Percentiles rank a stretch among this genome's conserved stretches.
These are phyloP conservation scores for Drosophila tani DNA, from an alignment of 1,140 invertebrate genomes.

Conservation along the genomic window DNA sequence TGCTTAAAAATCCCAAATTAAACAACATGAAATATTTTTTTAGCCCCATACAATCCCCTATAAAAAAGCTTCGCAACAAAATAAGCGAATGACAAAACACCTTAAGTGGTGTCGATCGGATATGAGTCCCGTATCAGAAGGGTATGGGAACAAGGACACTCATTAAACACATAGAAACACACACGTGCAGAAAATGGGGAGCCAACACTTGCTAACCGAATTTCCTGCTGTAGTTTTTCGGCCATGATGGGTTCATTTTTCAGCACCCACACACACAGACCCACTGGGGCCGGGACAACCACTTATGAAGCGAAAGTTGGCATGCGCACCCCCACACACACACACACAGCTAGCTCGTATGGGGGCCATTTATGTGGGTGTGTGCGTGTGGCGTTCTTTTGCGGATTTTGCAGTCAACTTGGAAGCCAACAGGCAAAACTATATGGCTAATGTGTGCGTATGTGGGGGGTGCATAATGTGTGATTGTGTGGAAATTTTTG, in stretches of 20 bases:
- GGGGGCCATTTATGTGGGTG: slow-evolving; percentile 37
- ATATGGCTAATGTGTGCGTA: slow-evolving; percentile 73
- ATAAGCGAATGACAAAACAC: background rate
- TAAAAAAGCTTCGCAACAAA: background rate
- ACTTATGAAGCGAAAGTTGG: slow-evolving; percentile 78
- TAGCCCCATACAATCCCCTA: background rate
- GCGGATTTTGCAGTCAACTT: slow-evolving; percentile 82
- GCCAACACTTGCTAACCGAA: slow-evolving; percentile 81
- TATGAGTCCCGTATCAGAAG: slow-evolving; percentile 10
- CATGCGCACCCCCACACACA: slow-evolving; percentile 50
- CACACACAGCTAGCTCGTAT: background rate
- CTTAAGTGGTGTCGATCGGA: slow-evolving; percentile 4
- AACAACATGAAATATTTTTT: background rate
- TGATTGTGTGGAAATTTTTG: slow-evolving; percentile 84
- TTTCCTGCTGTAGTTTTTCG: slow-evolving; percentile 82
- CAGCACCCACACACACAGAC: slow-evolving; percentile 48
- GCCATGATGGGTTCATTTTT: slow-evolving; percentile 83
- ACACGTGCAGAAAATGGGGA: slow-evolving; percentile 52
- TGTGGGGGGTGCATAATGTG: slow-evolving; percentile 73
- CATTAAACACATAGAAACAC: slow-evolving; percentile 56
- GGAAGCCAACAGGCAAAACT: slow-evolving; percentile 81
- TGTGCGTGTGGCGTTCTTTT: slow-evolving; percentile 76
- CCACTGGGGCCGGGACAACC: slow-evolving; percentile 45
- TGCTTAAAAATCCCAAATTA: background rate
- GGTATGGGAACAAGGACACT: slow-evolving; percentile 62